phyloP scores from a whole-genome alignment of 2,113 vertebrate genomes.

The Mirounga angustirostris region DNA sequence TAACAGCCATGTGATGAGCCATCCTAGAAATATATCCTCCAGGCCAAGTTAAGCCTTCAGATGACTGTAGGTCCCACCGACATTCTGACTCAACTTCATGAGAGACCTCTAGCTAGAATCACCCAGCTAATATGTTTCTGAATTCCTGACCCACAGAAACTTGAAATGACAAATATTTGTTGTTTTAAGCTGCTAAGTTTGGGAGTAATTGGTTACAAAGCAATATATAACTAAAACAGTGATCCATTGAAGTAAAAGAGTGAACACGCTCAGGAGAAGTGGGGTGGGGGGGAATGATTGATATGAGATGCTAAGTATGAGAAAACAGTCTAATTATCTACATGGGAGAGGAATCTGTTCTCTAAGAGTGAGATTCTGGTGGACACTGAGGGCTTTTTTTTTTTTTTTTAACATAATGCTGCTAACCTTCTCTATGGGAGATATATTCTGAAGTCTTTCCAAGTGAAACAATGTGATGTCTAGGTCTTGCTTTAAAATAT shows the following conservation, averaged over 20 bases:
- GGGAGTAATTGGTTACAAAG: not conserved
- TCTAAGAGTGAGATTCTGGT: not conserved
- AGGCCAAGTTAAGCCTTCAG: not conserved
- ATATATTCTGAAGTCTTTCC: not conserved
- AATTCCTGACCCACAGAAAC: not conserved
- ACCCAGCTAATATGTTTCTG: not conserved
- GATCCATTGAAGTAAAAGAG: not conserved
- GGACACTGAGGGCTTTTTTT: not conserved
- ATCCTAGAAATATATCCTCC: not conserved
- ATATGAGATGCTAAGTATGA: not conserved
- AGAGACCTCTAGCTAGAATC: not conserved
- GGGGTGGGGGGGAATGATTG: not conserved
- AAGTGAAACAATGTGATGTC: not conserved
- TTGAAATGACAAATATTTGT: not conserved
- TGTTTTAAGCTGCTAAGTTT: not conserved
- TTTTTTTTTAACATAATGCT: not conserved
- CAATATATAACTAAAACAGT: not conserved
- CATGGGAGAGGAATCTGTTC: not conserved
- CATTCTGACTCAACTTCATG: not conserved
- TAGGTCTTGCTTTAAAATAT: not conserved
- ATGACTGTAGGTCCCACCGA: not conserved
- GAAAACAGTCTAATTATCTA: not conserved
- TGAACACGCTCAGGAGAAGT: not conserved
- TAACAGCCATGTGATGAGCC: not conserved
- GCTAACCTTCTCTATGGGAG: not conserved